phyloP scores from a whole-genome alignment of 1,140 invertebrate species.

The Scaptomyza graminum region DNA sequence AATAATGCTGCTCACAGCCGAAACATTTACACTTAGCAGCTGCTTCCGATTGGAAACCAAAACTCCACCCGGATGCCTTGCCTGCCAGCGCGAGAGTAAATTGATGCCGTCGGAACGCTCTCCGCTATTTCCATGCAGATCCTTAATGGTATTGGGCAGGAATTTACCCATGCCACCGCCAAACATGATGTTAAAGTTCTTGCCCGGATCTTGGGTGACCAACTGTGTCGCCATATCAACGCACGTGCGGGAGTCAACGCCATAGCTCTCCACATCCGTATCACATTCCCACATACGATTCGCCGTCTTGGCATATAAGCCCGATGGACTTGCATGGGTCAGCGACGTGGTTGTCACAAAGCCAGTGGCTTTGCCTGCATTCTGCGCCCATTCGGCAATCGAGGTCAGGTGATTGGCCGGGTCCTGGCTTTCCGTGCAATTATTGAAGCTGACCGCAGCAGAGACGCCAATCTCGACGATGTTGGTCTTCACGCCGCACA shows the following conservation, averaged over 20 bases:
- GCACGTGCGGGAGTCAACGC: conserved; percentile 78
- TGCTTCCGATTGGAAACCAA: conserved; percentile 86
- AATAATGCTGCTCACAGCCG: conserved; percentile 84
- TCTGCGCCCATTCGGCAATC: conserved; percentile 92
- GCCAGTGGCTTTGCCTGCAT: conserved; percentile 86
- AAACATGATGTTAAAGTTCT: conserved; percentile 86
- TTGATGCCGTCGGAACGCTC: conserved; percentile 84
- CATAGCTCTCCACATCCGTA: conserved; percentile 83
- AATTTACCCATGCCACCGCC: conserved; percentile 88
- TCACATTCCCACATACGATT: conserved; percentile 92
- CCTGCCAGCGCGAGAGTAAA: conserved; percentile 85
- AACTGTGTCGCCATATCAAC: conserved; percentile 87
- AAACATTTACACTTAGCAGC: conserved; percentile 73
- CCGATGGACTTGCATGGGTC: conserved; percentile 79
- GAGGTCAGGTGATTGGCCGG: conserved; percentile 86
- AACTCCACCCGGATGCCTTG: conserved; percentile 67
- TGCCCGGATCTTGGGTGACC: conserved; percentile 86
- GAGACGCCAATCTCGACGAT: conserved; percentile 87
- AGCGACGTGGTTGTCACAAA: conserved; percentile 79
- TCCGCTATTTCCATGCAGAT: conserved; percentile 85
- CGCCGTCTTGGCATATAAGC: conserved; percentile 85
- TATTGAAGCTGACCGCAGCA: conserved; percentile 86
- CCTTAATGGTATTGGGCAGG: conserved; percentile 84
- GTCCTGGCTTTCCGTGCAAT: conserved; percentile 88
- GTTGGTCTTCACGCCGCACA: conserved; percentile 90